Evolutionary conservation across 2,888 invertebrate species (phyloP), one percentile per base, ranked within the genome.

Genomic region (Gnatocerus cornutus): DNA sequence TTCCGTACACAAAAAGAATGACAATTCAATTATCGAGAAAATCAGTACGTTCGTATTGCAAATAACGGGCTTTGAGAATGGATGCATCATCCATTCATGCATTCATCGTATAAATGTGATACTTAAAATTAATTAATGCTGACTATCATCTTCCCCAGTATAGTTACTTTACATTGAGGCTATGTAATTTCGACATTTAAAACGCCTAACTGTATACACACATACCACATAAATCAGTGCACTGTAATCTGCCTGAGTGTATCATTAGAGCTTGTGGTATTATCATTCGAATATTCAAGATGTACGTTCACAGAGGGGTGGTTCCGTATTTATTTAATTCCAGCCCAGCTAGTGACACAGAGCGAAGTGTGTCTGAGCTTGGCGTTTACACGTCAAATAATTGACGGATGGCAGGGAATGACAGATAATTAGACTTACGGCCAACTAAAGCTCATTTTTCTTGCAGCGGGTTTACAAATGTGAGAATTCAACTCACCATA

Each of bases 181-280:
- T 55, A 10, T 37, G 41, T 45, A 58, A 58, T 58, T 58, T 58
- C 43, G 58, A 58, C 58, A 58, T 58, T 58, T 58, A 58, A 43
- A 58, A 58, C 41, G 29, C 43, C 58, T 58, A 58, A 58, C 58
- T 58, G 58, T 58, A 58, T 21, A 58, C 13, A 45, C 37, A 58
- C 58, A 58, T 58, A 58, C 58, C 58, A 30, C 43, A 58, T 58
- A 58, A 58, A 58, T 58, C 58, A 58, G 41, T 30, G 30, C 29
- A 41, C 43, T 58, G 58, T 43, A 58, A 58, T 58, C 58, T 58
- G 58, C 58, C 43, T 1, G 43, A 16, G 29, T 58, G 13, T 58
- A 58, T 58, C 43, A 58, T 58, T 58, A 41, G 16, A 43, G 16
- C 39, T 53, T 53, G 39, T 58, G 27, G n/a, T 16, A 58, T 58